These are phyloP conservation scores for Nemurella pictetii DNA, from an alignment of 2,888 invertebrate genomes.

Conservation along the genomic window DNA sequence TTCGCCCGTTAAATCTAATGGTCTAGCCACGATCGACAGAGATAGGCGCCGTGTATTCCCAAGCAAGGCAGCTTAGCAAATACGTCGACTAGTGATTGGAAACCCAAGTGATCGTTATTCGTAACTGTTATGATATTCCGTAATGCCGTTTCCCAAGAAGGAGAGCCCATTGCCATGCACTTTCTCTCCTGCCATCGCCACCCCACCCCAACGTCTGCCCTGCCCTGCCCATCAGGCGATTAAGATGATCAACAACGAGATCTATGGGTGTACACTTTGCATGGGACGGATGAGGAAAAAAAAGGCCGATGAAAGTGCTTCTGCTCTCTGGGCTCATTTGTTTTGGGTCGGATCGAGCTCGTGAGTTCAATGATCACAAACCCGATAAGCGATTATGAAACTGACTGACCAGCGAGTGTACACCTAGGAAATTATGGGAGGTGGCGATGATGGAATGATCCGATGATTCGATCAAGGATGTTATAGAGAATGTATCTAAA, in stretches of 20 bases:
- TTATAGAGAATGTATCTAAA: not conserved
- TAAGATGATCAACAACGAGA: not conserved
- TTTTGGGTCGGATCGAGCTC: not conserved
- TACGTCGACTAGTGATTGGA: not conserved
- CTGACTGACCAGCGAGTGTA: slow-evolving; percentile 1
- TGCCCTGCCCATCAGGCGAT: not conserved
- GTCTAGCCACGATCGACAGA: not conserved
- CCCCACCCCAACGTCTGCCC: not conserved
- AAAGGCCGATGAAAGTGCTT: slow-evolving; percentile 17
- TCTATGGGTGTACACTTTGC: not conserved
- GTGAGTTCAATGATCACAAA: not conserved
- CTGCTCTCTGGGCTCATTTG: slow-evolving; percentile 1
- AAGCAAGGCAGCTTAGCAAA: not conserved
- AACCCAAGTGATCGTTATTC: not conserved
- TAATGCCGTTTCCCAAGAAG: not conserved
- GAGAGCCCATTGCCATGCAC: not conserved
- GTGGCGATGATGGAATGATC: not conserved
- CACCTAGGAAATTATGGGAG: not conserved
- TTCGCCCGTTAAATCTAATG: not conserved
- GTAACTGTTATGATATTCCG: not conserved
- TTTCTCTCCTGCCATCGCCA: not conserved
- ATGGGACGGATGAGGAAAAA: not conserved
- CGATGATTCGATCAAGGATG: not conserved
- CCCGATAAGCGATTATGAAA: slow-evolving; percentile 5
- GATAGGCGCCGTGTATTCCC: not conserved